Percentiles rank a stretch among this genome's conserved stretches.
Conservation (phyloP, 2,888 invertebrate genomes). For the Synergus umbraculus region DNA sequence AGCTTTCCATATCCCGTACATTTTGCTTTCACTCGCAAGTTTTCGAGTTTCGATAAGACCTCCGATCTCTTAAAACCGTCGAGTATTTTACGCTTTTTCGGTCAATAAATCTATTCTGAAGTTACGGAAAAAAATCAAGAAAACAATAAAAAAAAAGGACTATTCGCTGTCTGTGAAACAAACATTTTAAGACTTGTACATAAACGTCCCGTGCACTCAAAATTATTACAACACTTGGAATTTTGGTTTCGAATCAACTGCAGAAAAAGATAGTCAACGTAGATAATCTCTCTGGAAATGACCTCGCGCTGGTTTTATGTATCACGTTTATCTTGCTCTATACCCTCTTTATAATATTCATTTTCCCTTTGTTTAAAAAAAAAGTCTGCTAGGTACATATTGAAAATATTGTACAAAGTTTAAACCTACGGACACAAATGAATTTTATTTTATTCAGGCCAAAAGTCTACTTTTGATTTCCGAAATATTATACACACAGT, state of each 20-base stretch:
- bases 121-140: not conserved
- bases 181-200: constrained; percentile 37
- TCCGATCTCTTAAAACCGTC: constrained; percentile 71
- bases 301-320: not conserved
- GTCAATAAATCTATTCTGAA: constrained; percentile 25
- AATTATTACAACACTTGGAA: not conserved
- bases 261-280: not conserved
- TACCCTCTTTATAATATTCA: not conserved
- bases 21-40: constrained; percentile 66
- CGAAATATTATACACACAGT: not conserved
- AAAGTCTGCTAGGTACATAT: constrained; percentile 17
- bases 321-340: not conserved
- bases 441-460: not conserved
- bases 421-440: not conserved
- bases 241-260: not conserved
- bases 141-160: constrained; percentile 15
- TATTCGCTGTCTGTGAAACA: constrained; percentile 3
- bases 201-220: not conserved
- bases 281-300: constrained; percentile 6
- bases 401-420: constrained; percentile 36
- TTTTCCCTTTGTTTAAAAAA: not conserved
- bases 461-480: not conserved
- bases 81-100: constrained; percentile 69
- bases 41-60: constrained; percentile 72
- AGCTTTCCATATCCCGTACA: constrained; percentile 62